Evolutionary conservation across 2,888 invertebrate genomes (phyloP).

Genomic region (Homarus gammarus): DNA sequence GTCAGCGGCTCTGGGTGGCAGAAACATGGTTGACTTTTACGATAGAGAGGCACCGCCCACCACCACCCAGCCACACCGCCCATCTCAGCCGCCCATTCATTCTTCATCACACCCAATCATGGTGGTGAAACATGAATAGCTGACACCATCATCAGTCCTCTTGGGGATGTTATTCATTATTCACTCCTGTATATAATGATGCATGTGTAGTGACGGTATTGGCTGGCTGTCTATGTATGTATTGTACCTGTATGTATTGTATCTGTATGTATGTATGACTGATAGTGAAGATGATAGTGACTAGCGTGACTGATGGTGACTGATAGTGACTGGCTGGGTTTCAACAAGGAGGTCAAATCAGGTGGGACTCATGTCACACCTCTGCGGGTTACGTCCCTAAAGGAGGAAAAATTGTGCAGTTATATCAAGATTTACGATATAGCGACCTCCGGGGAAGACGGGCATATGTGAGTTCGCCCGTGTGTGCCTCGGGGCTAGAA

Average conservation of each 20-base stretch:
- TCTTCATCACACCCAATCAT: not conserved
- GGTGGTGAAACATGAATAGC: not conserved
- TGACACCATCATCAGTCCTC: too few relatives aligned
- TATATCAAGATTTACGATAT: not conserved
- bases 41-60: not conserved
- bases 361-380: not conserved
- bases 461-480: not conserved
- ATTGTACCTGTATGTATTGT: too few relatives aligned
- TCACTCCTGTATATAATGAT: too few relatives aligned
- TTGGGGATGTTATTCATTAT: too few relatives aligned
- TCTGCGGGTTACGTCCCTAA: not conserved
- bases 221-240: too few relatives aligned
- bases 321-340: too few relatives aligned
- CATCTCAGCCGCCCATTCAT: not conserved
- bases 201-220: too few relatives aligned
- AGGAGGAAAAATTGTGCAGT: not conserved
- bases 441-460: not conserved
- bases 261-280: too few relatives aligned
- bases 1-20: not conserved
- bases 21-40: not conserved
- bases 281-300: too few relatives aligned
- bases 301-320: too few relatives aligned
- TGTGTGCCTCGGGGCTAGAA: not conserved
- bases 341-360: too few relatives aligned
- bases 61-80: not conserved